A percentile compares a stretch with the other conserved stretches of the same genome.
Conservation (phyloP, 2,113 vertebrate genomes). For the Mus spicilegus region DNA sequence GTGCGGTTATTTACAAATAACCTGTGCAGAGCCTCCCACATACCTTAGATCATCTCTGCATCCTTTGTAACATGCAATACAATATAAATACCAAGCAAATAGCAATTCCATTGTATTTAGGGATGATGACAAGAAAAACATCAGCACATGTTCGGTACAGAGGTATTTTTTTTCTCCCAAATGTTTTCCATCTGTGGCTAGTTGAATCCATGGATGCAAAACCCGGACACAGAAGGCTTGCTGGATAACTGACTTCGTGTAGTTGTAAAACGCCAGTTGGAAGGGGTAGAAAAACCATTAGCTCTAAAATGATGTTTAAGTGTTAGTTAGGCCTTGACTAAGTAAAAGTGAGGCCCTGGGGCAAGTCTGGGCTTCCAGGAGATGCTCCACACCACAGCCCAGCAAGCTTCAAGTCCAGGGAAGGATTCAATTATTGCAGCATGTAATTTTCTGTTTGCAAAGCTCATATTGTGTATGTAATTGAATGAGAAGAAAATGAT, state of each 20-base stretch:
- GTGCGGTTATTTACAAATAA: not conserved
- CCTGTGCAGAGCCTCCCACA: not conserved
- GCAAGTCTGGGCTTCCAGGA: constrained; percentile 45
- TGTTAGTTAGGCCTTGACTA: constrained; percentile 52
- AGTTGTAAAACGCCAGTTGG: not conserved
- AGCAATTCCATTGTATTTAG: not conserved
- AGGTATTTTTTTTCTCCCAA: not conserved
- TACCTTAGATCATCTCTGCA: not conserved
- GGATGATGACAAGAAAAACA: not conserved
- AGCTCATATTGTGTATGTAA: constrained; percentile 79
- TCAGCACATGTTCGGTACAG: not conserved
- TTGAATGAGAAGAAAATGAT: constrained; percentile 82
- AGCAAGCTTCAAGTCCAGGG: constrained; percentile 68
- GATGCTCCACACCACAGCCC: constrained; percentile 39
- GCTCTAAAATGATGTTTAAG: constrained; percentile 42
- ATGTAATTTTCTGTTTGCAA: constrained; percentile 82
- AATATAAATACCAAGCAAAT: constrained; percentile 24
- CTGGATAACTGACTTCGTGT: not conserved
- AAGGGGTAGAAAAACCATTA: not conserved
- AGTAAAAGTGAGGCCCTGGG: constrained; percentile 48
- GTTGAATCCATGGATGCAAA: not conserved
- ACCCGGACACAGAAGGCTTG: too few species aligned
- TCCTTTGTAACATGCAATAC: not conserved
- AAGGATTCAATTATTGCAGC: constrained; percentile 80
- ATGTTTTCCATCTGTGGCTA: not conserved